These are phyloP conservation scores for Pluvianellus socialis DNA, from an alignment of 2,113 vertebrate species.

Conservation along the genomic window DNA sequence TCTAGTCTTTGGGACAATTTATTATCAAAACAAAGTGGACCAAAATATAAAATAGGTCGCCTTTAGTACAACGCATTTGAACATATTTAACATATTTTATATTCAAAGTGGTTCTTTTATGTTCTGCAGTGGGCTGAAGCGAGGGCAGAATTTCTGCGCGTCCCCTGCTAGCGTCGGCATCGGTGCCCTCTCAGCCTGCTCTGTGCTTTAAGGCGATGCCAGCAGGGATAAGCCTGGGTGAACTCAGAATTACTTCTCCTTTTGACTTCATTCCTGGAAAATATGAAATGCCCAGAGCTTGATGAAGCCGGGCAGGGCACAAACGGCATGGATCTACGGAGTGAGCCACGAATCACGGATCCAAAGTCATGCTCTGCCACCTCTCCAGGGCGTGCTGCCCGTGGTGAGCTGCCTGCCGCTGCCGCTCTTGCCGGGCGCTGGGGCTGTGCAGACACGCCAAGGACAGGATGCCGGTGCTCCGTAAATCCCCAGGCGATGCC, in stretches of 20 bases:
- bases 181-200: background rate
- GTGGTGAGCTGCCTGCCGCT: too few species aligned
- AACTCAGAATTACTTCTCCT: background rate
- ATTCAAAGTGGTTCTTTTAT: background rate
- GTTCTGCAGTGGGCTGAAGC: background rate
- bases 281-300: background rate
- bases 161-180: fast-evolving
- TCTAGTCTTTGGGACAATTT: background rate
- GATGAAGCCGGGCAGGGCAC: background rate
- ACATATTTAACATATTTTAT: background rate
- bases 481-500: too few species aligned
- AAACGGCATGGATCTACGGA: background rate
- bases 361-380: too few species aligned
- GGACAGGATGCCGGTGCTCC: too few species aligned
- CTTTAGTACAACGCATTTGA: background rate
- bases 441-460: too few species aligned
- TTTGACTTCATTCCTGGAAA: background rate
- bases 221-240: background rate
- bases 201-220: fast-evolving
- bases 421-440: too few species aligned
- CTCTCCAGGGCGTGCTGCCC: too few species aligned
- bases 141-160: background rate
- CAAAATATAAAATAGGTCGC: constrained; percentile 37
- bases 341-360: too few species aligned
- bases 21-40: background rate